phyloP scores from a whole-genome alignment of 2,888 invertebrate genomes.

The Cosmopolites sordidus region DNA sequence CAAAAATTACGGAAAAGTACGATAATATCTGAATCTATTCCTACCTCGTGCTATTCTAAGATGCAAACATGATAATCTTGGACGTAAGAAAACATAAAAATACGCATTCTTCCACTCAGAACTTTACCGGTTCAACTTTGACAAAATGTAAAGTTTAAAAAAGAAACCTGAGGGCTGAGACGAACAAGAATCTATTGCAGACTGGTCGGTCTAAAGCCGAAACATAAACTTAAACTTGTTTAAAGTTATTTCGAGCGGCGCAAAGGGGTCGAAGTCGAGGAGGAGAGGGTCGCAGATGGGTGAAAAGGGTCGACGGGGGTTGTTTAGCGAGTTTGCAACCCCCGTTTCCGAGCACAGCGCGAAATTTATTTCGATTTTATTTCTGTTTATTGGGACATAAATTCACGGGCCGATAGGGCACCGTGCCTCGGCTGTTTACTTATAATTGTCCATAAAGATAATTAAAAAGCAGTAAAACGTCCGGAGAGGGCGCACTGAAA shows the following conservation, averaged over 20 bases:
- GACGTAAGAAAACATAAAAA: too few species aligned
- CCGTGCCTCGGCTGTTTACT: not conserved
- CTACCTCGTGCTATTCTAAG: too few species aligned
- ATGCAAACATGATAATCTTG: too few species aligned
- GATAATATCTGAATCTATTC: too few species aligned
- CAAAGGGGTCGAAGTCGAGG: too few species aligned
- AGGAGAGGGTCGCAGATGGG: too few species aligned
- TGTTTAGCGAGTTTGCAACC: too few species aligned
- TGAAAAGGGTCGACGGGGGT: too few species aligned
- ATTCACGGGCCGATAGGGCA: not conserved
- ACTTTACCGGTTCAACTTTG: too few species aligned
- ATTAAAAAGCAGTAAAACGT: not conserved
- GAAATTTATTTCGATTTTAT: constrained; percentile 1
- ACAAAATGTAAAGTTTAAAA: constrained; percentile 23
- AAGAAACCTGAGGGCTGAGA: not conserved
- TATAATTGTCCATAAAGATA: constrained; percentile 2
- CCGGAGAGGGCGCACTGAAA: too few species aligned
- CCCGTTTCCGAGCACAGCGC: not conserved
- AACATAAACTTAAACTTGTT: constrained; percentile 22
- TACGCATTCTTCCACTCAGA: too few species aligned
- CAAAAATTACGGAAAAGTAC: too few species aligned
- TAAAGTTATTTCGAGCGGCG: constrained; percentile 13
- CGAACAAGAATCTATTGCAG: constrained; percentile 21
- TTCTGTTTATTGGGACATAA: not conserved
- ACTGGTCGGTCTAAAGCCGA: constrained; percentile 9